phyloP scores from a whole-genome alignment of 1,140 invertebrate genomes.

The Leptinotarsa defecta region DNA sequence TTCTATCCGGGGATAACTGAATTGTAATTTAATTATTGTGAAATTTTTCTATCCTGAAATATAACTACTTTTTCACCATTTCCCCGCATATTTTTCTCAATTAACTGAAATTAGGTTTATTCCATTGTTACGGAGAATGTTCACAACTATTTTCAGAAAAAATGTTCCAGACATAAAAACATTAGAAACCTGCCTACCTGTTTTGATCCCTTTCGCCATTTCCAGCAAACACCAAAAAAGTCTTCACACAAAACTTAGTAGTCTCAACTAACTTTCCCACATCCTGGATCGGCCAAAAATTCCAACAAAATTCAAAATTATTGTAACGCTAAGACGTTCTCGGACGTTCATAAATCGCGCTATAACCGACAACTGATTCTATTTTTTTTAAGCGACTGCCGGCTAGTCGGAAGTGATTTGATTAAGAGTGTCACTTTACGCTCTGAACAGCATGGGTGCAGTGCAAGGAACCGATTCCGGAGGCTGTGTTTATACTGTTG shows the following conservation, averaged over 20 bases:
- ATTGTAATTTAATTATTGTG: no score
- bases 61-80: no score
- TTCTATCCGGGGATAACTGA: no score
- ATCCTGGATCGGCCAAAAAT: neutral
- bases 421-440: conserved; percentile 12
- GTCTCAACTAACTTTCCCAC: neutral
- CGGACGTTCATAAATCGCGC: conserved; percentile 18
- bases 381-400: conserved; percentile 3
- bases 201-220: conserved; percentile 4
- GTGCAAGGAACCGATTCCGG: conserved; percentile 18
- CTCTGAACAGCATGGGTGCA: conserved; percentile 20
- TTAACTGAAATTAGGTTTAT: no score
- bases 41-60: no score
- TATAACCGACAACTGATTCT: conserved; percentile 11
- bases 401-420: conserved; percentile 22
- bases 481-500: conserved; percentile 17
- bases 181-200: neutral
- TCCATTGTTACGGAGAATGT: no score
- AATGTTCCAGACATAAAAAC: no score
- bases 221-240: neutral
- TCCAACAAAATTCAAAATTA: neutral
- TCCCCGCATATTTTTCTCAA: no score
- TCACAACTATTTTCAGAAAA: no score
- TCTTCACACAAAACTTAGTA: neutral
- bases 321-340: neutral